These are phyloP conservation scores for Stegostoma tigrinum DNA, from an alignment of 2,113 vertebrate species.

Conservation along the genomic window DNA sequence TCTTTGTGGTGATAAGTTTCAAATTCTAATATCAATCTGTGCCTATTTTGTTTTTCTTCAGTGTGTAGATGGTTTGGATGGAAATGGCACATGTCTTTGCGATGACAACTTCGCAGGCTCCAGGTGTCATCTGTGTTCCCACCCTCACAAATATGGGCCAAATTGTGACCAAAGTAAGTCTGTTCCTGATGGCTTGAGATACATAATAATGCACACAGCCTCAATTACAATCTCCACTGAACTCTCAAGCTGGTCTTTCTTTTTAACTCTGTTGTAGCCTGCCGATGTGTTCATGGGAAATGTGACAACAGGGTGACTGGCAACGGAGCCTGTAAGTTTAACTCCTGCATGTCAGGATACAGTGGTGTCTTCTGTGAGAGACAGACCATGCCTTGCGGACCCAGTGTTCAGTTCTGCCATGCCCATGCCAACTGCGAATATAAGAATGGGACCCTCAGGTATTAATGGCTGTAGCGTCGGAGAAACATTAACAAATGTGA, in stretches of 20 bases:
- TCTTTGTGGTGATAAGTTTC: background rate
- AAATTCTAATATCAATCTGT: background rate
- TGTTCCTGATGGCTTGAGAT: background rate
- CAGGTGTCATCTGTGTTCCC: constrained; percentile 72
- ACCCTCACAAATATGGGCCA: constrained; percentile 63
- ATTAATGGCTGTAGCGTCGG: constrained; percentile 32
- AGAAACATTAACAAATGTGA: background rate
- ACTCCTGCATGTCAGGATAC: constrained; percentile 62
- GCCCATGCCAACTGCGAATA: constrained; percentile 71
- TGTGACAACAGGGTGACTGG: constrained; percentile 70
- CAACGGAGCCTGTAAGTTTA: constrained; percentile 61
- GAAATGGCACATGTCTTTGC: constrained; percentile 76
- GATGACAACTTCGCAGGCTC: constrained; percentile 66
- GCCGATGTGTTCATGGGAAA: constrained; percentile 65
- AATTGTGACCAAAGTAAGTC: constrained; percentile 71
- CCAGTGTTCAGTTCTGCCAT: constrained; percentile 64
- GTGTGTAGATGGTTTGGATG: constrained; percentile 69
- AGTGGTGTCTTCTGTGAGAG: constrained; percentile 66
- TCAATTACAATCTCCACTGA: background rate
- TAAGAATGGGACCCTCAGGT: constrained; percentile 58
- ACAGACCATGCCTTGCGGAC: constrained; percentile 55
- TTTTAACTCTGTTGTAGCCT: constrained; percentile 56
- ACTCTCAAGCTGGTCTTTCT: background rate
- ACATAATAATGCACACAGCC: background rate
- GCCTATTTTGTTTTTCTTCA: constrained; percentile 43